Conservation (phyloP, 2,888 invertebrate species). For the Ectobius pallidus region DNA sequence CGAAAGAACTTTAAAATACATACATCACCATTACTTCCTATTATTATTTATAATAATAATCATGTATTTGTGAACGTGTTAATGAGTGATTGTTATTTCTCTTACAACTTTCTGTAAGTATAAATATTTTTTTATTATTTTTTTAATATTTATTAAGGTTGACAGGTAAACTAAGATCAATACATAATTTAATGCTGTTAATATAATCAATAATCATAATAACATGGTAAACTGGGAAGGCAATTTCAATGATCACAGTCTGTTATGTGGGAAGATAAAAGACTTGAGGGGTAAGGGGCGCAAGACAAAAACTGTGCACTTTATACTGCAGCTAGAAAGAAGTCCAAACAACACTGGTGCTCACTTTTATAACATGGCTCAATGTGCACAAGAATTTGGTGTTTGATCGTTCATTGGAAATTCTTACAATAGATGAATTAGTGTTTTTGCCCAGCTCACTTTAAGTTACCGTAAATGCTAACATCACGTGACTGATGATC, state of each 20-base stretch:
- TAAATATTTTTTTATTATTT: constrained; percentile 21
- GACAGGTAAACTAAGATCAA: constrained; percentile 26
- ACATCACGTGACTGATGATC: no score
- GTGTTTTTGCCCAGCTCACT: no score
- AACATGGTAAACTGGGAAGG: constrained; percentile 51
- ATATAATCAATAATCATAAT: constrained; percentile 23
- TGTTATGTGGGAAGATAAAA: constrained; percentile 49
- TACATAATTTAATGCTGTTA: constrained; percentile 10
- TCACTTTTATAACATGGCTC: constrained; percentile 43
- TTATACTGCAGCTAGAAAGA: not conserved
- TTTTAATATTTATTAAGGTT: constrained; percentile 14
- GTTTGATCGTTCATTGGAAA: constrained; percentile 9
- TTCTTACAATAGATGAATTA: not conserved
- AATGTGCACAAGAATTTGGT: constrained; percentile 15
- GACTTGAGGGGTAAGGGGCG: not conserved
- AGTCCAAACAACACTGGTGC: constrained; percentile 36
- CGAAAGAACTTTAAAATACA: constrained; percentile 16
- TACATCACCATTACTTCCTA: constrained; percentile 2
- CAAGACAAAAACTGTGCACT: constrained; percentile 20
- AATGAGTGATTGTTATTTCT: constrained; percentile 34
- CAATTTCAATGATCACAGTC: constrained; percentile 61
- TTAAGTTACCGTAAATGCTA: no score
- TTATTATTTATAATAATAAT: constrained; percentile 5
- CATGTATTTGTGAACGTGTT: constrained; percentile 27
- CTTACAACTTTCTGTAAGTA: constrained; percentile 24